Evolutionary conservation across 2,888 invertebrate genomes (phyloP).

Genomic region (Stictocephala bisonia): DNA sequence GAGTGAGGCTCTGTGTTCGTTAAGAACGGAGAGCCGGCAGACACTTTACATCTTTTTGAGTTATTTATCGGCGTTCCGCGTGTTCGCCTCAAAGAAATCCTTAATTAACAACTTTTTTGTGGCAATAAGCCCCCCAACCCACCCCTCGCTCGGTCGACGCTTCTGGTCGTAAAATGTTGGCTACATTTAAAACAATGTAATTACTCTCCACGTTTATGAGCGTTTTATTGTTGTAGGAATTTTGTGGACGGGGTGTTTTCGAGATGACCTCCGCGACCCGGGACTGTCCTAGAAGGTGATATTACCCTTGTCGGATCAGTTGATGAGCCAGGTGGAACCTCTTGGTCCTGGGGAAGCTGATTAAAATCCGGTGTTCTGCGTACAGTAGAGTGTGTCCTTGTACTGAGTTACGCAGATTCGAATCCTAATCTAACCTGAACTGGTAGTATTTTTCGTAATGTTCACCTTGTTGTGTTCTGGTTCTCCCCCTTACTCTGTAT

Average conservation of each 20-base stretch:
- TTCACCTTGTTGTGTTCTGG: no score
- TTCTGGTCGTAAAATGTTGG: constrained; percentile 45
- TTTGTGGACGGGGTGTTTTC: neutral
- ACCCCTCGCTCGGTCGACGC: neutral
- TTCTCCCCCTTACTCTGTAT: no score
- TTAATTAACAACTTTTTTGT: constrained; percentile 41
- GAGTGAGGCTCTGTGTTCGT: constrained; percentile 15
- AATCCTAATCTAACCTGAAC: no score
- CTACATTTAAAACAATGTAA: constrained; percentile 46
- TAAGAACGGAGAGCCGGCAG: constrained; percentile 18
- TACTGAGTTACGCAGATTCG: no score
- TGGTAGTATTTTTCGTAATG: no score
- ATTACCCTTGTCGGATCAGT: no score
- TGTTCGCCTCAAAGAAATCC: constrained; percentile 26
- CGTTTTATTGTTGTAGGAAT: constrained; percentile 18
- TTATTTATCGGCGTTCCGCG: constrained; percentile 36
- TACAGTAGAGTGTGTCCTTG: no score
- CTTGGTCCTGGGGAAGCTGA: no score
- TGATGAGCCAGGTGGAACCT: no score
- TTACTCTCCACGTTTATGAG: constrained; percentile 36
- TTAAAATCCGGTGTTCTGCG: no score
- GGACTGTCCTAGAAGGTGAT: no score
- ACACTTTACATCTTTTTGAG: constrained; percentile 36
- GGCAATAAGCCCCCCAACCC: constrained; percentile 6
- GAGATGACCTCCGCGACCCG: no score